These are phyloP conservation scores for Pollimyrus isidori DNA, from an alignment of 2,113 vertebrate genomes.

Conservation along the genomic window DNA sequence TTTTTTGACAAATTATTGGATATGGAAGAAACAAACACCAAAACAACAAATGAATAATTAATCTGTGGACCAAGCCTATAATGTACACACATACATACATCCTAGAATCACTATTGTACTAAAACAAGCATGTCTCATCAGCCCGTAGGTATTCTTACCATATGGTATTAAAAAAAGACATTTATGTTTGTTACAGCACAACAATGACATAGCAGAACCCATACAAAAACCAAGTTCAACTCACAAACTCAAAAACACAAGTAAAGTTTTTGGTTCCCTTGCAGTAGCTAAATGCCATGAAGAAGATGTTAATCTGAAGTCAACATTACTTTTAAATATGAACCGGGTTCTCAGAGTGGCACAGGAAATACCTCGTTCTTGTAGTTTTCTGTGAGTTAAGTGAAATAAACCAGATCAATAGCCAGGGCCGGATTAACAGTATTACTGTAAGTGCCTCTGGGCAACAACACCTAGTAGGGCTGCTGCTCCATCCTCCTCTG, in stretches of 20 bases:
- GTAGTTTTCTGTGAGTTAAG: neutral
- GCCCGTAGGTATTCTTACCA: constrained; percentile 21
- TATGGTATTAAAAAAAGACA: constrained; percentile 20
- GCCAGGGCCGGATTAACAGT: neutral
- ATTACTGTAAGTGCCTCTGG: neutral
- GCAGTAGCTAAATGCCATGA: constrained; percentile 11
- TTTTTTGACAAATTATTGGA: neutral
- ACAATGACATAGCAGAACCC: constrained; percentile 25
- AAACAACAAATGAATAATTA: neutral
- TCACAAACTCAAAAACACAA: neutral
- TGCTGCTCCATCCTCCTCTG: neutral
- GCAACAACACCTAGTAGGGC: neutral
- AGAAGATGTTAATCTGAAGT: neutral
- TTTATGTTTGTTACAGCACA: constrained; percentile 27
- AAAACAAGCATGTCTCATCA: neutral
- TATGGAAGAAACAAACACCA: neutral
- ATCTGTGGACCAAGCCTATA: neutral
- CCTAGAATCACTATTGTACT: neutral
- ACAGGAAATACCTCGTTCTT: neutral
- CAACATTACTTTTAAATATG: constrained; percentile 1
- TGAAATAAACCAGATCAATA: neutral
- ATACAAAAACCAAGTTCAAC: constrained; percentile 29
- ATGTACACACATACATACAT: neutral
- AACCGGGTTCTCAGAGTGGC: neutral
- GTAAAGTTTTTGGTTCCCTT: neutral